These are phyloP conservation scores for Chymomyza amoena DNA, from an alignment of 2,888 invertebrate genomes.

Conservation along the genomic window DNA sequence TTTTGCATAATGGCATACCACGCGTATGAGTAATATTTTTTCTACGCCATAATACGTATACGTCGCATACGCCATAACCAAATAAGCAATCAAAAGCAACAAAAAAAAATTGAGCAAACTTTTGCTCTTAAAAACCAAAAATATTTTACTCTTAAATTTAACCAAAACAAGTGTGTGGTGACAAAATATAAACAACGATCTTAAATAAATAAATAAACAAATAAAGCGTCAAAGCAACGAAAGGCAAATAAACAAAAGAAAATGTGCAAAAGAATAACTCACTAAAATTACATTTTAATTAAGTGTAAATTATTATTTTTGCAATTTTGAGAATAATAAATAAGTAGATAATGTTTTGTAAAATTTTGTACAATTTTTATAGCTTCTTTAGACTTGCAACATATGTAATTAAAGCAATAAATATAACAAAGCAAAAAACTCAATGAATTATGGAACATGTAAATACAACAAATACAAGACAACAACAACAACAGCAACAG, in stretches of 20 bases:
- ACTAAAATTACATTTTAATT: not conserved
- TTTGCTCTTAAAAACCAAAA: constrained; percentile 42
- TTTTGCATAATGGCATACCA: constrained; percentile 34
- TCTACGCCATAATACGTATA: constrained; percentile 61
- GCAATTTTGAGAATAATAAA: not conserved
- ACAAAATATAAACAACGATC: constrained; percentile 19
- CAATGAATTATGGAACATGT: constrained; percentile 76
- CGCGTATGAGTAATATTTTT: constrained; percentile 65
- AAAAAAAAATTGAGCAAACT: constrained; percentile 60
- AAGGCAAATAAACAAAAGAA: constrained; percentile 24
- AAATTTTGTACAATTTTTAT: not conserved
- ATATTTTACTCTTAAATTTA: constrained; percentile 9
- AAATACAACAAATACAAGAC: constrained; percentile 66
- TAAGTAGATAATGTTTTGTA: not conserved
- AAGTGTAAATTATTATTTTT: not conserved
- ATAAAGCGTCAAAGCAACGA: constrained; percentile 16
- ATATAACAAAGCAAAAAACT: constrained; percentile 20
- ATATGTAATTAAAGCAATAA: constrained; percentile 19
- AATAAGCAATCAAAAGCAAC: constrained; percentile 28
- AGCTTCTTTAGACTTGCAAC: not conserved
- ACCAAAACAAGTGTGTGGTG: constrained; percentile 34
- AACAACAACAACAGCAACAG: constrained; percentile 57
- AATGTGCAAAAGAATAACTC: constrained; percentile 9
- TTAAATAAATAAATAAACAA: constrained; percentile 9
- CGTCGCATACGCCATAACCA: constrained; percentile 40